Base-by-base conservation (phyloP, 2,888 invertebrate species). In the Lissonota sp. region DNA sequence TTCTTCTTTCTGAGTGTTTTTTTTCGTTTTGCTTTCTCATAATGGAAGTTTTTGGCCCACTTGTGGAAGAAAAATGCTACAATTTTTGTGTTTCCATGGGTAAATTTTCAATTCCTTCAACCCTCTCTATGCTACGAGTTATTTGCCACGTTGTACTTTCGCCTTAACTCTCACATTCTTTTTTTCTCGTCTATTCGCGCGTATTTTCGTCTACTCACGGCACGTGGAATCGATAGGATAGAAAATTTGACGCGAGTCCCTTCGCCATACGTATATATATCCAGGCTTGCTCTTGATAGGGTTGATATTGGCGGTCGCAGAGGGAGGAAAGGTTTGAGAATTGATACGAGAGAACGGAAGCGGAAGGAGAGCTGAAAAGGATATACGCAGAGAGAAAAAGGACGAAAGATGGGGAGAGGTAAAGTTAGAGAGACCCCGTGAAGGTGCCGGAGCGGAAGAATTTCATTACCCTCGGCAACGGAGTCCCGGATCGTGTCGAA, bases 381-480 rank as follows among this genome's bases (percentile, higher is more conserved):
- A 76, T 75, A 46, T 46, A 60, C 58, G 64, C 55, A 80, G 53
- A 63, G 73, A 70, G 49, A 14, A 60, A 69, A 71, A 62, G 51
- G 70, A 72, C 55, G 70, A 63, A 62, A 81, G 81, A 57, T 72
- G 55, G 70, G 80, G 83, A 64, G 75, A 67, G 70, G 42, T 72
- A 49, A 73, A 60, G 75, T 64, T 44, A 66, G 67, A 67, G 66
- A 75, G 58, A 60, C 44, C 12, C 53, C 55, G 64, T 42, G 69
- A 77, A 79, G 72, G 67, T 76, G 79, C 80, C 67, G 82, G 83
- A 85, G 84, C 84, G 87, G 87, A 90, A 88, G 89, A 89, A 88
- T 89, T 89, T 88, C 88, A 89, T 90, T 89, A 90, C 87, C 86
- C 86, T 85, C 84, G 83, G 78, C 85, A 85, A 88, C 85, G 87